Evolutionary conservation across 2,888 invertebrate species (phyloP), one percentile per base, ranked within the genome.

Genomic region (Axea sp.): DNA sequence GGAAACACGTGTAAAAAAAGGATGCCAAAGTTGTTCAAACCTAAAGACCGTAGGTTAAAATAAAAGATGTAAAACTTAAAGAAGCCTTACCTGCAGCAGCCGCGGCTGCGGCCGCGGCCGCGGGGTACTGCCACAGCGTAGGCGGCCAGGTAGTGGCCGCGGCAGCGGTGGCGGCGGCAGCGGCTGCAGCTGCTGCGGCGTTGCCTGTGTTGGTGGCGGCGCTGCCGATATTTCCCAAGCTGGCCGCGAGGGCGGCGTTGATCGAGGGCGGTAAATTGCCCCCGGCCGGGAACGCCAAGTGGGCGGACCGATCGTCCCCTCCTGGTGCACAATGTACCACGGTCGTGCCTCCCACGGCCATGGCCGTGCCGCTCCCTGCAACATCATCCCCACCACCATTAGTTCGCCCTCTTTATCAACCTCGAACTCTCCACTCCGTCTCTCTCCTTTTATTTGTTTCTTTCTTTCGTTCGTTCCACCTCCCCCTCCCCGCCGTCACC

Each of bases 41-140:
- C n/a, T n/a, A n/a, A n/a, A n/a, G n/a, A n/a, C n/a, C n/a, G n/a
- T n/a, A n/a, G n/a, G n/a, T n/a, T n/a, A n/a, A n/a, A n/a, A n/a
- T n/a, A n/a, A n/a, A n/a, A n/a, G n/a, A n/a, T n/a, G n/a, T n/a
- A n/a, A n/a, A n/a, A n/a, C n/a, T n/a, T n/a, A n/a, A n/a, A n/a
- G n/a, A n/a, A n/a, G n/a, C 24, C 31, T 39, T 41, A 51, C 81
- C 80, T 62, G 81, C 81, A 47, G 80, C 80, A 43, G 82, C 81
- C 39, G 81, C 78, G 65, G 81, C 74, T 55, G 81, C 77, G 51
- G 79, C 73, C 45, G 80, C 84, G 72, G 84, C 78, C 67, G 84
- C 84, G 80, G 94, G 94, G 90, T 95, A 95, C 89, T 94, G 94
- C 94, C 94, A 95, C 85, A 94, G 90, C 60, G 94, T 91, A 53